Evolutionary conservation across 2,888 invertebrate species (phyloP), one percentile per base, ranked within the genome.

Genomic region (Sialis lutaria): DNA sequence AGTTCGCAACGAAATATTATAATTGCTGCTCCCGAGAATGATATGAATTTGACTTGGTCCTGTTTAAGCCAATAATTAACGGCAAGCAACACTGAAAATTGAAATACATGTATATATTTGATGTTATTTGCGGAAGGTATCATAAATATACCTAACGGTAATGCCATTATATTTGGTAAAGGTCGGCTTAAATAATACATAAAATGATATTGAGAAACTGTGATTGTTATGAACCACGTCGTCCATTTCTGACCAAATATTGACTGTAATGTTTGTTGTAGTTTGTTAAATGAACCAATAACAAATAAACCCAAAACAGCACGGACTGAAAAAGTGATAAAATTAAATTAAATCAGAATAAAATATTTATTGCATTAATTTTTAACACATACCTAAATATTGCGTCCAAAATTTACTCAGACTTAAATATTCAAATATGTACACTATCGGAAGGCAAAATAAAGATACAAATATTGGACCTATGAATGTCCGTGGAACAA

Each of bases 161-260:
- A 65, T 37, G 87, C 93, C 75, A 97, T 86, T 33, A 86, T 87
- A 65, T 98, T 98, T 47, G 98, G 97, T 56, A 98, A 70, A 8
- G 95, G 83, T 50, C 98, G 76, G 57, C 90, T 89, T 67, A 90
- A 76, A 63, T 98, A 98, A 65, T 92, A 99, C 76, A 96, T 82
- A 60, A 97, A 92, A 67, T 99, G 98, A 65, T 96, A 98, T 64
- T 99, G 98, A 1, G 92, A 82, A 13, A 84, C 75, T 2, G 89
- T 91, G 48, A 97, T 77, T 5, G 81, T 65, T 22, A 84, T 74
- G 58, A 83, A 84, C 90, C 91, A 91, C 61, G 79, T 74, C 6
- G 82, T 73, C 59, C 87, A 83, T 53, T 79, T 74, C 48, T 67
- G 63, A 9, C 95, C 93, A 67, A 87, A 92, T 49, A 79, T 73